Conservation (phyloP, 2,888 invertebrate species). For the Apamea crenata region DNA sequence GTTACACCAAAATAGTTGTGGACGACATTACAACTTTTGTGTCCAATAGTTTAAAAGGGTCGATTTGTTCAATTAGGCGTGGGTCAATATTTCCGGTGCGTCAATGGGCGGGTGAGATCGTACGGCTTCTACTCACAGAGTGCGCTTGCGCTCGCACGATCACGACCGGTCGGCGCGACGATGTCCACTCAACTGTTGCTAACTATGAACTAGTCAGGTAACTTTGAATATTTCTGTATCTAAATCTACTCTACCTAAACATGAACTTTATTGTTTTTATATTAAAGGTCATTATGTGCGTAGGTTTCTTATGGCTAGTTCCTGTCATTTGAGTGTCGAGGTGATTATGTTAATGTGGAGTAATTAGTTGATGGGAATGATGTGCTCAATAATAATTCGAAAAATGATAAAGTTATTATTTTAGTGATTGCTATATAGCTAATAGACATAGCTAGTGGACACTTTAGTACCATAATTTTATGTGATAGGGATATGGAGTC, state of each 20-base stretch:
- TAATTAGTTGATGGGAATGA: slow-evolving; percentile 21
- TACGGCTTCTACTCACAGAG: slow-evolving; percentile 74
- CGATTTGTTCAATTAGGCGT: slow-evolving; percentile 64
- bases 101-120: slow-evolving; percentile 65
- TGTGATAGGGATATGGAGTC: background rate
- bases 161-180: slow-evolving; percentile 56
- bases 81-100: slow-evolving; percentile 70
- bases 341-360: slow-evolving; percentile 35
- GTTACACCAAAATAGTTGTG: slow-evolving; percentile 37
- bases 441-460: no score
- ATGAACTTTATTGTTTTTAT: slow-evolving; percentile 41
- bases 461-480: background rate
- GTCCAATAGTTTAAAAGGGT: slow-evolving; percentile 48
- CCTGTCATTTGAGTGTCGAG: slow-evolving; percentile 5
- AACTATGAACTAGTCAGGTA: slow-evolving; percentile 57
- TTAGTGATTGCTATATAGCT: background rate
- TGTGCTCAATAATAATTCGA: slow-evolving; percentile 23
- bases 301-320: slow-evolving; percentile 16
- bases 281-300: slow-evolving; percentile 57
- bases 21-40: slow-evolving; percentile 26
- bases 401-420: background rate
- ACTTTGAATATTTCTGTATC: slow-evolving; percentile 39
- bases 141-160: slow-evolving; percentile 36
- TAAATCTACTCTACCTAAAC: slow-evolving; percentile 29
- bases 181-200: slow-evolving; percentile 54